Conservation (phyloP, 2,113 vertebrate species). For the Redunca redunca region DNA sequence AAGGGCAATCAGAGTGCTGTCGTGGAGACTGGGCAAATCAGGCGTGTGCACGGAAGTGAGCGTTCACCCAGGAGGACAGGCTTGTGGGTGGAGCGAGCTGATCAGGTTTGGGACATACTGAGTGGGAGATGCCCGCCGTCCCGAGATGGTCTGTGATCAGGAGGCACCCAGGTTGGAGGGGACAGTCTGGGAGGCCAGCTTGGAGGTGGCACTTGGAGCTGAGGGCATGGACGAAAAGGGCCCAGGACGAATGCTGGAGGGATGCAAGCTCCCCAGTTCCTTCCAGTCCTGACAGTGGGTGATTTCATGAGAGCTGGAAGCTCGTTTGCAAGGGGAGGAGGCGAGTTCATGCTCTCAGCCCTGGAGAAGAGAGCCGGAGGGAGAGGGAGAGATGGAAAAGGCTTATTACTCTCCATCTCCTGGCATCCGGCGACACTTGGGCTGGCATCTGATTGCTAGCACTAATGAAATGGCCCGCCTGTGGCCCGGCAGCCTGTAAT, state of each 20-base stretch:
- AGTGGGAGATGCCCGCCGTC: not conserved
- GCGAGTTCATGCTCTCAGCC: not conserved
- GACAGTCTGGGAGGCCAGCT: not conserved
- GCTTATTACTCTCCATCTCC: not conserved
- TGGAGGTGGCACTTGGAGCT: not conserved
- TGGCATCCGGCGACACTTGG: not conserved
- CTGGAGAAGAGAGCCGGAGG: not conserved
- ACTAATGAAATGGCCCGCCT: not conserved
- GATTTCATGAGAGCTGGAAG: not conserved
- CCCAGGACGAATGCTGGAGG: not conserved
- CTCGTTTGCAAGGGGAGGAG: not conserved
- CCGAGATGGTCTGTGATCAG: not conserved
- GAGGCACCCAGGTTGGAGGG: not conserved
- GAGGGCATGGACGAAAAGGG: not conserved
- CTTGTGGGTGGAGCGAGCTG: no score
- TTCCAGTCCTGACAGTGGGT: not conserved
- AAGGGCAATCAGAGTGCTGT: accelerated
- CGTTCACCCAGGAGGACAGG: no score
- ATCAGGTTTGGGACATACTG: not conserved
- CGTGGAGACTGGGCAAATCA: accelerated
- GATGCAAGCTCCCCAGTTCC: not conserved
- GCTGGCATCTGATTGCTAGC: not conserved
- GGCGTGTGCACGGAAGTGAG: not conserved
- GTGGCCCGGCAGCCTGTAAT: not conserved
- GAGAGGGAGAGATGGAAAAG: not conserved